A percentile compares a stretch with the other conserved stretches of the same genome.
Evolutionary conservation across 1,140 invertebrate genomes (phyloP).

Genomic region (Drosophila punjabiensis): DNA sequence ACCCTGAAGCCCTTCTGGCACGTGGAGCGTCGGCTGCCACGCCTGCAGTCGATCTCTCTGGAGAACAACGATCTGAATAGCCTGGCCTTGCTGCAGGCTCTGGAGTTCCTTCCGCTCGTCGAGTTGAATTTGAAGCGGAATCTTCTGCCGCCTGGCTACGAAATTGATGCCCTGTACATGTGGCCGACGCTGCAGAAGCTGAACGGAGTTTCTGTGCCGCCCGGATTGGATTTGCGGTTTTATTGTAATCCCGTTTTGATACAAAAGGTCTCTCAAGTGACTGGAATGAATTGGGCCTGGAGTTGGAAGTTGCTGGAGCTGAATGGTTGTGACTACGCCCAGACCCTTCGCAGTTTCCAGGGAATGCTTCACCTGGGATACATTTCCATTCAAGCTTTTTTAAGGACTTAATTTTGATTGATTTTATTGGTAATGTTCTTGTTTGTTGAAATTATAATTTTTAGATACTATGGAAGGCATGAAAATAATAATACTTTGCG

Average conservation of each 20-base stretch:
- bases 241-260: neutral
- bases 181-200: constrained; percentile 33
- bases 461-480: too few relatives aligned
- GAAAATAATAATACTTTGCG: neutral
- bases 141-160: constrained; percentile 39
- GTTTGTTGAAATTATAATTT: neutral
- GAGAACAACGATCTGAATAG: constrained; percentile 27
- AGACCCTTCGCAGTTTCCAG: neutral
- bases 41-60: constrained; percentile 40
- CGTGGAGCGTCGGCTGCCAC: constrained; percentile 31
- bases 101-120: constrained; percentile 18
- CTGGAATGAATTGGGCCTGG: neutral
- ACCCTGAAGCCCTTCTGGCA: constrained; percentile 15
- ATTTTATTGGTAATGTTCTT: neutral
- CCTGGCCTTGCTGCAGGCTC: constrained; percentile 12
- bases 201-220: constrained; percentile 1
- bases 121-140: constrained; percentile 37
- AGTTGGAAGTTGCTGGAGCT: neutral
- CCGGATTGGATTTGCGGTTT: neutral
- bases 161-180: constrained; percentile 8
- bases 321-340: neutral
- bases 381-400: neutral
- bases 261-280: neutral
- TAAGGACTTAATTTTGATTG: neutral
- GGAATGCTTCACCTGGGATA: neutral